Conservation (phyloP, 2,113 vertebrate genomes). For the Eptesicus fuscus region DNA sequence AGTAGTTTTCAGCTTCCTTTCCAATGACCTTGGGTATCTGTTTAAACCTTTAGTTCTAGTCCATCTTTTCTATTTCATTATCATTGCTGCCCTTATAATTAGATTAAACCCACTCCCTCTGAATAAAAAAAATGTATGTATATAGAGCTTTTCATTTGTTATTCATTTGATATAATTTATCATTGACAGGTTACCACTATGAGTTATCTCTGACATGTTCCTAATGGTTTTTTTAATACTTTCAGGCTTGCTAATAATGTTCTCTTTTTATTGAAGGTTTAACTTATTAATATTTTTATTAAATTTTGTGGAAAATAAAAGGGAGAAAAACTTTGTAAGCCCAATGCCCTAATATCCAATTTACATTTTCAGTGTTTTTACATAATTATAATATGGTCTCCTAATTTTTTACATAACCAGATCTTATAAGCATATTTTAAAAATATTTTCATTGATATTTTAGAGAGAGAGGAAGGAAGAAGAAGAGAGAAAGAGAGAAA, state of each 20-base stretch:
- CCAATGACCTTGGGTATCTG: not conserved
- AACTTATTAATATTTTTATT: not conserved
- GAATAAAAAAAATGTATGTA: not conserved
- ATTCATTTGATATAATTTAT: not conserved
- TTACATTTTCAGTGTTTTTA: not conserved
- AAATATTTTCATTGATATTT: no score
- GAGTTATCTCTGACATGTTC: not conserved
- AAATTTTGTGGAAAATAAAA: slow-evolving; percentile 25
- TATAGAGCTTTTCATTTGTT: not conserved
- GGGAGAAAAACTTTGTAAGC: not conserved
- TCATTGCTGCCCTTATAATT: not conserved
- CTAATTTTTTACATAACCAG: not conserved
- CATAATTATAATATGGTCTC: not conserved
- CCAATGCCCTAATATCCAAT: not conserved
- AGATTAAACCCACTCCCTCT: not conserved
- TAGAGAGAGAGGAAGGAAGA: no score
- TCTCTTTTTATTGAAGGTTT: slow-evolving; percentile 6
- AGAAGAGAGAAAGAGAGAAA: no score
- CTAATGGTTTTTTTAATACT: not conserved
- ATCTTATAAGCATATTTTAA: not conserved
- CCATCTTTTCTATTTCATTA: not conserved
- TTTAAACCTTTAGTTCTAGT: not conserved
- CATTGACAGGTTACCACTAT: not conserved
- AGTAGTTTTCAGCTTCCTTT: not conserved
- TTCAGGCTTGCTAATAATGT: not conserved